phyloP scores from a whole-genome alignment of 1,140 invertebrate genomes.

The Procambarus virginalis region DNA sequence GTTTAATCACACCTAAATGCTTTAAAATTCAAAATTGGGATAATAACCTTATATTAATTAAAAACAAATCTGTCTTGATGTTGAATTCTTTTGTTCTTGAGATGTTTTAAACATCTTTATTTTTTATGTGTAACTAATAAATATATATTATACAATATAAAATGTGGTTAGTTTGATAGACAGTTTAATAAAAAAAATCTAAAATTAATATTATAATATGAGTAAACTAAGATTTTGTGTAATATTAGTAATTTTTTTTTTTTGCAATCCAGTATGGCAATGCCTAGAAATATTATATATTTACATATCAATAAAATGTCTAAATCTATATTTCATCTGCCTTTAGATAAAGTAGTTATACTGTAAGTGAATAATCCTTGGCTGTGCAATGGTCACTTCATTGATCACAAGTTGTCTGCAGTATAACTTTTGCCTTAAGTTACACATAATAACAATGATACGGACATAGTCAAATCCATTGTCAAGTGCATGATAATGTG shows the following conservation, averaged over 20 bases:
- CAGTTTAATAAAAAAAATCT: background rate
- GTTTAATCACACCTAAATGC: conserved; percentile 31
- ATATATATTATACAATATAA: background rate
- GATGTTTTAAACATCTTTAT: background rate
- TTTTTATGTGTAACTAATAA: background rate
- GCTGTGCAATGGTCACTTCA: background rate
- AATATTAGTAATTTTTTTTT: background rate
- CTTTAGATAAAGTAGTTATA: background rate
- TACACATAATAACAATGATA: background rate
- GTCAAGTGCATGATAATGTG: background rate
- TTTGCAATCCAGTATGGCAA: background rate
- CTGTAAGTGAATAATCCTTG: background rate
- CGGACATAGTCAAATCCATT: background rate
- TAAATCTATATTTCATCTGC: background rate
- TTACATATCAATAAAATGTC: background rate
- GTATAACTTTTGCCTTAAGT: background rate
- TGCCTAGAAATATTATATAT: background rate
- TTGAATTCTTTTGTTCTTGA: background rate
- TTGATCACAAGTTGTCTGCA: background rate
- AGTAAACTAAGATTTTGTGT: background rate
- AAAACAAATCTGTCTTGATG: background rate
- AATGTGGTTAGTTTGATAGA: background rate
- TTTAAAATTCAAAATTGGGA: conserved; percentile 25
- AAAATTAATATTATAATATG: background rate
- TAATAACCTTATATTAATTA: conserved; percentile 27